A percentile compares a stretch with the other conserved stretches of the same genome.
Evolutionary conservation across 2,113 vertebrate species (phyloP).

Genomic region (Xyrauchen texanus): DNA sequence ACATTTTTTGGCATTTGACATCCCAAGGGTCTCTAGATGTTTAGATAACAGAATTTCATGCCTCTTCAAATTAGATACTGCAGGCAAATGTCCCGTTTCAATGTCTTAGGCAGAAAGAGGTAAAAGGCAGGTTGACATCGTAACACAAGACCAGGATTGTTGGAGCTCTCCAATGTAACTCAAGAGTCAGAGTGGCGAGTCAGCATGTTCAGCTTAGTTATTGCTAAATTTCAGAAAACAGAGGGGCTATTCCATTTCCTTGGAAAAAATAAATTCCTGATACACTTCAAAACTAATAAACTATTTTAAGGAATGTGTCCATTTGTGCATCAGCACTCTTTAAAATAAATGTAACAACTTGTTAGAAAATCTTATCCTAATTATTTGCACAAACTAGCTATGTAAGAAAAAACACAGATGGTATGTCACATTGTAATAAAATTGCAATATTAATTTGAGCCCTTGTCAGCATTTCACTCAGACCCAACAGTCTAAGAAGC

Average conservation of each 20-base stretch:
- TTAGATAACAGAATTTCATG: background rate
- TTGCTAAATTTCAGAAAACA: constrained; percentile 70
- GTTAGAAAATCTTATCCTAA: background rate
- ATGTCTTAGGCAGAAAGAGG: constrained; percentile 69
- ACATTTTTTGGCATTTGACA: constrained; percentile 34
- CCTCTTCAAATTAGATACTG: constrained; percentile 14
- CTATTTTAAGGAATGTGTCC: constrained; percentile 63
- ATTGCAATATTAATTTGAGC: constrained; percentile 45
- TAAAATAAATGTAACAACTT: constrained; percentile 32
- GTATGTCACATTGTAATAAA: constrained; percentile 1
- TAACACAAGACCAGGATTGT: constrained; percentile 66
- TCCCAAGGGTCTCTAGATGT: constrained; percentile 1
- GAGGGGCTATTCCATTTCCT: constrained; percentile 52
- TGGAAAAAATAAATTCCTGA: background rate
- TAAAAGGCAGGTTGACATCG: constrained; percentile 68
- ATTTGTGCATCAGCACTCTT: constrained; percentile 35
- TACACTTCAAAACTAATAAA: background rate
- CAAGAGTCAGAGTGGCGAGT: constrained; percentile 2
- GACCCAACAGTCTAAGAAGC: constrained; percentile 54
- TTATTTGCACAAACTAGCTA: constrained; percentile 11
- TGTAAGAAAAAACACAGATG: background rate
- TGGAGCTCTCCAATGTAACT: constrained; percentile 42
- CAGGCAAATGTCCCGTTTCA: constrained; percentile 52
- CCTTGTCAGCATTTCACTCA: constrained; percentile 60
- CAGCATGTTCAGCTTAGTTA: constrained; percentile 60